Conservation (phyloP, 2,888 invertebrate species). For the Willowsia nigromaculata region DNA sequence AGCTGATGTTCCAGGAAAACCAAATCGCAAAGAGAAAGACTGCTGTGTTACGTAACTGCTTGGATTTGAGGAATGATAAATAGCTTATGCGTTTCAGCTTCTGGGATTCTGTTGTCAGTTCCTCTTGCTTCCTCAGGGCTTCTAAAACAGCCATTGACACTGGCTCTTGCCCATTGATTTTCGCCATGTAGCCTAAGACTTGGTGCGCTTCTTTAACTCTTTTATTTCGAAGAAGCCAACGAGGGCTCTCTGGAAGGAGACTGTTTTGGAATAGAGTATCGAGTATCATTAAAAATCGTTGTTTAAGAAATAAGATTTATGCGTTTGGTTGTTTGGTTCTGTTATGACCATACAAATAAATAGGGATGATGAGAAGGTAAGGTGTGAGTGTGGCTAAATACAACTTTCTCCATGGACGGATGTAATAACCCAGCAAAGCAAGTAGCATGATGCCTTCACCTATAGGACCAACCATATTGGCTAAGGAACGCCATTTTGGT, state of each 20-base stretch:
- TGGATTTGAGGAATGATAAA: conserved; percentile 58
- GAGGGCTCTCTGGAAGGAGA: conserved; percentile 75
- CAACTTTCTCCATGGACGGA: conserved; percentile 74
- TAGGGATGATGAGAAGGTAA: conserved; percentile 67
- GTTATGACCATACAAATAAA: conserved; percentile 67
- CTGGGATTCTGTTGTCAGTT: background rate
- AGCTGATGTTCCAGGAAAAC: conserved; percentile 62
- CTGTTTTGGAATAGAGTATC: conserved; percentile 44
- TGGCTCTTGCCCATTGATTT: conserved; percentile 67
- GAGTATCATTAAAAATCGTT: no score
- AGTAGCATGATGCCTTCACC: conserved; percentile 75
- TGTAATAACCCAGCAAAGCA: conserved; percentile 71
- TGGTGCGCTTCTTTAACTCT: conserved; percentile 68
- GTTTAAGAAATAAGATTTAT: no score
- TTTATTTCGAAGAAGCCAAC: conserved; percentile 75
- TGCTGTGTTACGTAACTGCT: conserved; percentile 26
- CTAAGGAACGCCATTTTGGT: conserved; percentile 71
- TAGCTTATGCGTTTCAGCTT: conserved; percentile 53
- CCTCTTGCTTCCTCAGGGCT: conserved; percentile 70
- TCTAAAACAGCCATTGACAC: conserved; percentile 59
- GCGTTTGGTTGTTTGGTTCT: background rate
- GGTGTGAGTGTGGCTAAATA: conserved; percentile 66
- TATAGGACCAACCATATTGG: conserved; percentile 73
- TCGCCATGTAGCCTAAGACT: conserved; percentile 73
- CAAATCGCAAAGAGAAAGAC: conserved; percentile 67